phyloP scores from a whole-genome alignment of 2,888 invertebrate genomes.

The Apomyelois bistriatella region DNA sequence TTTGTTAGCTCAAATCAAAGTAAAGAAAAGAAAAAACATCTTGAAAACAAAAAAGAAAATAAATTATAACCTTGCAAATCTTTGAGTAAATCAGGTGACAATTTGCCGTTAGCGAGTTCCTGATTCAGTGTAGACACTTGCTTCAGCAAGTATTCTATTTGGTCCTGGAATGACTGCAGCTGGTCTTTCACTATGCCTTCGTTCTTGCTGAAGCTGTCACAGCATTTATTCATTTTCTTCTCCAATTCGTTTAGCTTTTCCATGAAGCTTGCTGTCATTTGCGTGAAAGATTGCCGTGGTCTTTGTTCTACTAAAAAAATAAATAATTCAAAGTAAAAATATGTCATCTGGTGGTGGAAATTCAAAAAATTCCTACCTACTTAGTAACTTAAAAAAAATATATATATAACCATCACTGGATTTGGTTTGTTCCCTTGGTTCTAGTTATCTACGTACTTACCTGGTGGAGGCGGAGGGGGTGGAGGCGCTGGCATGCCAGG shows the following conservation, averaged over 20 bases:
- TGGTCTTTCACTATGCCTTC: conserved; percentile 46
- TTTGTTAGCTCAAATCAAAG: not conserved
- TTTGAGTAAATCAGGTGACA: conserved; percentile 55
- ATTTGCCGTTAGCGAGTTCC: conserved; percentile 33
- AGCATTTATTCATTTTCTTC: conserved; percentile 47
- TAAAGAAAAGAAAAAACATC: not conserved
- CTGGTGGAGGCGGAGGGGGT: not conserved
- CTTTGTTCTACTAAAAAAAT: conserved; percentile 5
- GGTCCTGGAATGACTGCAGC: conserved; percentile 69
- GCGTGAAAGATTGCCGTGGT: conserved; percentile 11
- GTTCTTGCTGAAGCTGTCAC: conserved; percentile 41
- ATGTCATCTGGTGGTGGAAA: not conserved
- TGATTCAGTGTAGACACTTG: conserved; percentile 38
- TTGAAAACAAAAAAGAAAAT: not conserved
- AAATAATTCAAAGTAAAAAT: not conserved
- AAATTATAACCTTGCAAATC: conserved; percentile 54
- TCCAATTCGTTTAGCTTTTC: conserved; percentile 48
- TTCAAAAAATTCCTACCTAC: no score
- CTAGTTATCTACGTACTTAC: not conserved
- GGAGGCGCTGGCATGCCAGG: not conserved
- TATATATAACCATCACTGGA: no score
- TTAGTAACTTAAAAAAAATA: no score
- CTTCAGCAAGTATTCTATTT: conserved; percentile 64
- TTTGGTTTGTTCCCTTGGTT: no score
- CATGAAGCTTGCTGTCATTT: conserved; percentile 26